These are phyloP conservation scores for Drosophila funebris DNA, from an alignment of 1,140 invertebrate species.

Conservation along the genomic window DNA sequence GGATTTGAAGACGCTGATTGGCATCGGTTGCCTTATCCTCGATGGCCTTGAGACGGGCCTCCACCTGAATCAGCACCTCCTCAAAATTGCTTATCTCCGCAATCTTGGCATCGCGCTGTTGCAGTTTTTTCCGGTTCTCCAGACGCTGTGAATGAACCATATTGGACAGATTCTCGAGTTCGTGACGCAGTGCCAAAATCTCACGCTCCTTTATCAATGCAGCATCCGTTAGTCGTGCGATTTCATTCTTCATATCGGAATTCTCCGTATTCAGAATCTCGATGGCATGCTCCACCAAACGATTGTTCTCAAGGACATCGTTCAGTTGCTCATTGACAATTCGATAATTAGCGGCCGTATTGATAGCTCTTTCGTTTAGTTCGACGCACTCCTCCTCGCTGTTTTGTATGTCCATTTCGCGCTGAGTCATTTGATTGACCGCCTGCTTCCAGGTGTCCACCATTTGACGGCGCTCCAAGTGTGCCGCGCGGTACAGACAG, in stretches of 20 bases:
- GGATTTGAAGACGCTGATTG: constrained; percentile 66
- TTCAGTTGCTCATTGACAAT: constrained; percentile 52
- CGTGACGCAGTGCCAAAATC: constrained; percentile 59
- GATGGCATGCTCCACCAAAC: constrained; percentile 63
- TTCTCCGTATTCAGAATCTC: constrained; percentile 64
- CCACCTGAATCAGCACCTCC: constrained; percentile 43
- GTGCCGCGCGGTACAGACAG: constrained; percentile 71
- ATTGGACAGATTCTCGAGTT: constrained; percentile 71
- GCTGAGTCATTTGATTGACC: constrained; percentile 78
- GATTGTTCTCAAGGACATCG: constrained; percentile 72
- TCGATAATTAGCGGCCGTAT: constrained; percentile 25
- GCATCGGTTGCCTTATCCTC: constrained; percentile 64
- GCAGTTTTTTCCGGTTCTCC: constrained; percentile 60
- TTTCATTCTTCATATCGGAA: constrained; percentile 65
- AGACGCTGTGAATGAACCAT: constrained; percentile 64
- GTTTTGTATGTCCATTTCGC: constrained; percentile 65
- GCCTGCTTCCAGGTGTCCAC: constrained; percentile 82
- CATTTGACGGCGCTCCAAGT: constrained; percentile 75
- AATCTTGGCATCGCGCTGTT: constrained; percentile 42
- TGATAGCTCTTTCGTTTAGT: constrained; percentile 14
- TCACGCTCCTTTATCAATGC: constrained; percentile 66
- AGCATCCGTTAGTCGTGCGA: constrained; percentile 54
- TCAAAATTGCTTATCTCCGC: constrained; percentile 47
- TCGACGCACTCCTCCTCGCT: constrained; percentile 49
- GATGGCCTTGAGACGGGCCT: constrained; percentile 50